Percentiles rank a stretch among this genome's conserved stretches.
These are phyloP conservation scores for Matsumurasca onukii DNA, from an alignment of 1,140 invertebrate genomes.

Conservation along the genomic window DNA sequence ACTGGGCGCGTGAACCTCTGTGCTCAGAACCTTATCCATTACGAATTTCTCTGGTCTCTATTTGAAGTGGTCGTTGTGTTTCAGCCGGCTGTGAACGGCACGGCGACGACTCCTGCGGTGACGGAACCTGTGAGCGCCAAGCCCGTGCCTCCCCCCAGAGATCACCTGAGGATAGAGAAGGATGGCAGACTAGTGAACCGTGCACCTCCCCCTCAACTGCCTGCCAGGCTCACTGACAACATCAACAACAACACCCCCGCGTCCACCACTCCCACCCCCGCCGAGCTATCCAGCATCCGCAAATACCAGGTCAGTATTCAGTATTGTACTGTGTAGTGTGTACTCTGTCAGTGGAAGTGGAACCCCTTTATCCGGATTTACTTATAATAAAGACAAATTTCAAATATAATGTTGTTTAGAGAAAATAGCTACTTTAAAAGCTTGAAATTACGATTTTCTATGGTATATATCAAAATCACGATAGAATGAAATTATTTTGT, in stretches of 20 bases:
- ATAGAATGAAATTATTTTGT: no score
- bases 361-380: no score
- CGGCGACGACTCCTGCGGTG: conserved; percentile 27
- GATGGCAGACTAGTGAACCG: conserved; percentile 62
- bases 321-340: background rate
- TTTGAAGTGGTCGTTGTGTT: conserved; percentile 4
- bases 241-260: conserved; percentile 56
- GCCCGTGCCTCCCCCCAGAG: conserved; percentile 72
- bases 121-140: conserved; percentile 52
- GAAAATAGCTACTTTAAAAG: no score
- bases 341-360: conserved; percentile 26
- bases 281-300: conserved; percentile 85
- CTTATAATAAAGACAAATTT: no score
- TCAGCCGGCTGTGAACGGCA: conserved; percentile 38
- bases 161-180: conserved; percentile 62
- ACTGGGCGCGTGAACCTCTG: no score
- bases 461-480: no score
- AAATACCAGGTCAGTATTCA: conserved; percentile 78
- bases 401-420: no score
- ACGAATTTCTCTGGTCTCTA: no score
- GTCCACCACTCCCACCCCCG: conserved; percentile 65
- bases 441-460: no score
- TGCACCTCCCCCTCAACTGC: conserved; percentile 67
- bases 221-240: conserved; percentile 50
- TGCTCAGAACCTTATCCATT: no score